These are phyloP conservation scores for Schizopygopsis malacanthus DNA, from an alignment of 2,797 vertebrate species.

Conservation along the genomic window DNA sequence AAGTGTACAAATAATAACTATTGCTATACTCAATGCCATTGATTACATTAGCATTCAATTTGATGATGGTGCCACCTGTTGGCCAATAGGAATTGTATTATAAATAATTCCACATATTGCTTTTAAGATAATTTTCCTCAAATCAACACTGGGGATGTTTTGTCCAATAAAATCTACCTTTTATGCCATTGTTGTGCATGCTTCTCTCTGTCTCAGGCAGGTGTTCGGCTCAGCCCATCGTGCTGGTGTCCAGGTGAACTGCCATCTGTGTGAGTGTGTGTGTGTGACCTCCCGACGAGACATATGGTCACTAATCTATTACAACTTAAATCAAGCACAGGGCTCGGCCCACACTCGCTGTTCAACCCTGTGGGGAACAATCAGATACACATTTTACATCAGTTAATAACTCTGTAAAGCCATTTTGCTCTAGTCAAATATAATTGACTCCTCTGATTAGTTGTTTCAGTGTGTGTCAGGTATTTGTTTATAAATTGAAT, in stretches of 20 bases:
- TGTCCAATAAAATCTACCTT: background rate
- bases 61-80: background rate
- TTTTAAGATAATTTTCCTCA: background rate
- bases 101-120: background rate
- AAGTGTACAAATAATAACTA: background rate
- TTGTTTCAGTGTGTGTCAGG: conserved; percentile 3
- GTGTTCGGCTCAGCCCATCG: conserved; percentile 10
- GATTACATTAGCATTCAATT: background rate
- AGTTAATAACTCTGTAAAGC: conserved; percentile 13
- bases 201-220: conserved; percentile 16
- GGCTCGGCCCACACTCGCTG: conserved; percentile 10
- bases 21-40: background rate
- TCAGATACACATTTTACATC: conserved; percentile 13
- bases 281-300: conserved; percentile 18
- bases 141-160: background rate
- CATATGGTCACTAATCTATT: conserved; percentile 58
- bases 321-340: conserved; percentile 20
- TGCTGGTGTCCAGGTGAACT: conserved; percentile 38
- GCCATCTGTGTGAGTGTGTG: conserved; percentile 46
- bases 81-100: background rate
- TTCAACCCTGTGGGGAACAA: conserved; percentile 12
- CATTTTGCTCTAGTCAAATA: conserved; percentile 2
- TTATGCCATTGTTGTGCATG: background rate
- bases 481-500: background rate
- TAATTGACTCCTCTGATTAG: conserved; percentile 2